Evolutionary conservation across 2,888 invertebrate species (phyloP).

Genomic region (Trissoscelio sp.): DNA sequence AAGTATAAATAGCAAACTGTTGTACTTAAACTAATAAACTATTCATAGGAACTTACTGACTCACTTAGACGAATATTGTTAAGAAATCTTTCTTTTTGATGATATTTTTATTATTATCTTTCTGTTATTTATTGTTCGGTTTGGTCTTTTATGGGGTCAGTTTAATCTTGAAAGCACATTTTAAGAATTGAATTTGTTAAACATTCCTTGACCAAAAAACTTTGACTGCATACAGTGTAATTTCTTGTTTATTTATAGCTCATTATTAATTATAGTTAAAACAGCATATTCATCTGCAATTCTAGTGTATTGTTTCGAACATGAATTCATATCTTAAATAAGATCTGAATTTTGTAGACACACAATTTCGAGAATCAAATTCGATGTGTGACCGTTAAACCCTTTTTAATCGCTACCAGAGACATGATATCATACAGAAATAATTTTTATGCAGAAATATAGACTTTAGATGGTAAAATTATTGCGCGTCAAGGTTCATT

Average conservation of each 20-base stretch:
- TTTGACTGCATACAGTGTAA: constrained; percentile 36
- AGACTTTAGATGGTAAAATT: constrained; percentile 40
- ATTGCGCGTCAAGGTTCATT: constrained; percentile 42
- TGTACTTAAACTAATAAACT: too few species aligned
- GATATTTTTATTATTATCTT: constrained; percentile 44
- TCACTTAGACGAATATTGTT: too few species aligned
- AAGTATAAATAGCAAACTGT: too few species aligned
- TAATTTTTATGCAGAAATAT: constrained; percentile 27
- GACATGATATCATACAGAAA: constrained; percentile 18
- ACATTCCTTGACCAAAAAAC: constrained; percentile 12
- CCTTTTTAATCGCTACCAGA: constrained; percentile 5
- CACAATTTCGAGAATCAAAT: constrained; percentile 16
- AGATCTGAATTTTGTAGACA: constrained; percentile 15
- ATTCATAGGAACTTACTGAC: too few species aligned
- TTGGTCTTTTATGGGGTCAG: constrained; percentile 20
- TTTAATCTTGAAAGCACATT: neutral
- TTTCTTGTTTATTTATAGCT: constrained; percentile 19
- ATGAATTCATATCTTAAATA: constrained; percentile 15
- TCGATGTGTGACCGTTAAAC: constrained; percentile 4
- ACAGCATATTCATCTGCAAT: neutral
- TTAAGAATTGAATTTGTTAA: constrained; percentile 18
- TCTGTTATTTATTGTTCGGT: neutral
- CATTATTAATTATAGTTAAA: constrained; percentile 30
- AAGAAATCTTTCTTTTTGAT: constrained; percentile 23
- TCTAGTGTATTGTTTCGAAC: neutral